A percentile compares a stretch with the other conserved stretches of the same genome.
Conservation (phyloP, 1,140 invertebrate species). For the Glomeris maerens region DNA sequence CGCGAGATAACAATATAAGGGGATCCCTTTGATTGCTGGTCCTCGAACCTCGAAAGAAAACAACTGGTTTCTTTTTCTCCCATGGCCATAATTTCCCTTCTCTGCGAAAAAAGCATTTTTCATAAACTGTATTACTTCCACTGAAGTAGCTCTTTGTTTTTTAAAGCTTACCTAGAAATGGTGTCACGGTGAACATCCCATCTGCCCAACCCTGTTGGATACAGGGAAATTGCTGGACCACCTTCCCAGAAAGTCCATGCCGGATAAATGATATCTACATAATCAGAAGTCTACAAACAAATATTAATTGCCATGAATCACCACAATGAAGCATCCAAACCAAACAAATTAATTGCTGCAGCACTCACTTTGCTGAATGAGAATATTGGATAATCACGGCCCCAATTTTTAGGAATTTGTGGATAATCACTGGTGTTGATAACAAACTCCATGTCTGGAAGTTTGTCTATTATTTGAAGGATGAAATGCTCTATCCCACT, state of each 20-base stretch:
- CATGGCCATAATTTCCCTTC: conserved; percentile 53
- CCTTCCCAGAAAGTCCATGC: conserved; percentile 97
- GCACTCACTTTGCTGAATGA: conserved; percentile 79
- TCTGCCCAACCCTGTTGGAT: conserved; percentile 78
- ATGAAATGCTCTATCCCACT: conserved; percentile 81
- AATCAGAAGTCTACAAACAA: conserved; percentile 48
- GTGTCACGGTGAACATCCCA: conserved; percentile 73
- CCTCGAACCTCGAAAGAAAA: conserved; percentile 85
- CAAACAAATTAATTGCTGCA: conserved; percentile 13
- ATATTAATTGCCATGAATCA: conserved; percentile 4
- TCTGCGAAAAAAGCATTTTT: conserved; percentile 12
- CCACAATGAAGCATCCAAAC: not conserved
- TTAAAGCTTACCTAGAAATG: conserved; percentile 38
- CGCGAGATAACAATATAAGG: conserved; percentile 69
- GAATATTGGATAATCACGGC: conserved; percentile 61
- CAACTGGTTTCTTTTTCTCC: conserved; percentile 56
- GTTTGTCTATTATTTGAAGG: conserved; percentile 40
- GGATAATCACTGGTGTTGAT: conserved; percentile 89
- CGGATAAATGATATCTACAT: conserved; percentile 89
- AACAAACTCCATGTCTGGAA: conserved; percentile 73
- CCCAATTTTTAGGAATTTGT: conserved; percentile 50
- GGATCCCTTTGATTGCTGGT: conserved; percentile 81
- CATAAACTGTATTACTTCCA: not conserved
- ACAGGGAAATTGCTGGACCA: conserved; percentile 82
- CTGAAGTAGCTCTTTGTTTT: conserved; percentile 1